phyloP scores from a whole-genome alignment of 2,888 invertebrate genomes.

The Odontomyia ornata region DNA sequence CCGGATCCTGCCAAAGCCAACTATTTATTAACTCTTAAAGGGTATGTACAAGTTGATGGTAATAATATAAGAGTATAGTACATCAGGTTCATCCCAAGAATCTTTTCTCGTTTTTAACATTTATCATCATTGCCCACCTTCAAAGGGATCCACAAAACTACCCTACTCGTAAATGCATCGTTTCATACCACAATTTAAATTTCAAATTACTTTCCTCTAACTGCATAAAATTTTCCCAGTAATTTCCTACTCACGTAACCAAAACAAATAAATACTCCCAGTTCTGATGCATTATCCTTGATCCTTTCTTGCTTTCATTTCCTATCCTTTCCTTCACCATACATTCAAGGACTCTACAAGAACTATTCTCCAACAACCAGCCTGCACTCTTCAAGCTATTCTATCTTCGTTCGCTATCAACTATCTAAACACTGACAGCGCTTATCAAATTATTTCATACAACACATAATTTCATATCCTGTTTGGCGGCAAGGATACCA shows the following conservation, averaged over 20 bases:
- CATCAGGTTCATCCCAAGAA: too few relatives aligned
- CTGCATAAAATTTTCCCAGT: not conserved
- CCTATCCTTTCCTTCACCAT: too few relatives aligned
- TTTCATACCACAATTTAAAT: not conserved
- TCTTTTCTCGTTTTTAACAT: too few relatives aligned
- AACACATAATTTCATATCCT: slow-evolving; percentile 21
- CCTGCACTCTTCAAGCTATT: not conserved
- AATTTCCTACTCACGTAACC: slow-evolving; percentile 6
- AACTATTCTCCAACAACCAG: not conserved
- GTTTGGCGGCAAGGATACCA: not conserved
- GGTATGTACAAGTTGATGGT: too few relatives aligned
- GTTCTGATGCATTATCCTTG: not conserved
- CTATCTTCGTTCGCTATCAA: not conserved
- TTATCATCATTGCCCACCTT: too few relatives aligned
- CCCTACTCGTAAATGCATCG: too few relatives aligned
- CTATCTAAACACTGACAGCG: slow-evolving; percentile 38
- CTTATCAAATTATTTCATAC: slow-evolving; percentile 37
- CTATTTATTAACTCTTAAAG: too few relatives aligned
- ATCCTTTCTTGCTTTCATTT: too few relatives aligned
- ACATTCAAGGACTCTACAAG: too few relatives aligned
- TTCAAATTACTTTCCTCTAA: not conserved
- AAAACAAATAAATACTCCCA: not conserved
- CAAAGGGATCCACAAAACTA: too few relatives aligned
- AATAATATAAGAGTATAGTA: too few relatives aligned
- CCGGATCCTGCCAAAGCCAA: too few relatives aligned